phyloP scores from a whole-genome alignment of 30 jellyfish, hydroid and myxozoan species.

The Hydra vulgaris region DNA sequence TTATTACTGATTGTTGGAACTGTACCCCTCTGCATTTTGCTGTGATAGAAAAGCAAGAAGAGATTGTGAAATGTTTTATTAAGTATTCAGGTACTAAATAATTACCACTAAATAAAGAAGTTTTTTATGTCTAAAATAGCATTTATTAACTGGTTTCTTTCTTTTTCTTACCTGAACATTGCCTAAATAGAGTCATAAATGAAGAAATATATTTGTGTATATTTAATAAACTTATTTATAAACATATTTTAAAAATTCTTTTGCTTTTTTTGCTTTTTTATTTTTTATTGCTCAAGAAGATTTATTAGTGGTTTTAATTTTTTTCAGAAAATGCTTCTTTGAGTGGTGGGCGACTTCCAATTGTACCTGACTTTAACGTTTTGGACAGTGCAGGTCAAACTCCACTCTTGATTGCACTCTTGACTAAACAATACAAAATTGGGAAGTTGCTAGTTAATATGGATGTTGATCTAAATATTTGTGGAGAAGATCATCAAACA shows the following conservation, averaged over 20 bases:
- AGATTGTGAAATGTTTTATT: constrained; percentile 62
- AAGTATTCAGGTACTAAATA: constrained; percentile 48
- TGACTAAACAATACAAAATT: constrained; percentile 56
- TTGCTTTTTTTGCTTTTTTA: too few species aligned
- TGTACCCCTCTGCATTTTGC: constrained; percentile 86
- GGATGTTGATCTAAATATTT: constrained; percentile 60
- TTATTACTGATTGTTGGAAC: constrained; percentile 85
- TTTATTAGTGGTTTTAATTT: neutral
- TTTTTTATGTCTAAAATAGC: too few species aligned
- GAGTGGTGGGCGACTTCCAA: constrained; percentile 80
- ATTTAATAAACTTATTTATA: too few species aligned
- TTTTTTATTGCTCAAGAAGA: neutral
- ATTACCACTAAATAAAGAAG: too few species aligned
- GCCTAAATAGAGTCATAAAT: too few species aligned
- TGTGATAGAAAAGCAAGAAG: constrained; percentile 40
- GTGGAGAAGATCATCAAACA: constrained; percentile 29
- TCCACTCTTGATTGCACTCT: constrained; percentile 57
- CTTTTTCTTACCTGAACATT: too few species aligned
- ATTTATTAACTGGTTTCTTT: too few species aligned
- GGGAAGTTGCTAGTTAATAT: constrained; percentile 75
- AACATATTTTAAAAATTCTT: too few species aligned
- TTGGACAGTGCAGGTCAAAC: constrained; percentile 89
- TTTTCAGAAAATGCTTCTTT: constrained; percentile 68
- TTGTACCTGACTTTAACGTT: constrained; percentile 61
- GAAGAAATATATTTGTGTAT: too few species aligned